Evolutionary conservation across 2,797 vertebrate genomes (phyloP), one percentile per base, ranked within the genome.

Genomic region (Sciurus vulgaris): DNA sequence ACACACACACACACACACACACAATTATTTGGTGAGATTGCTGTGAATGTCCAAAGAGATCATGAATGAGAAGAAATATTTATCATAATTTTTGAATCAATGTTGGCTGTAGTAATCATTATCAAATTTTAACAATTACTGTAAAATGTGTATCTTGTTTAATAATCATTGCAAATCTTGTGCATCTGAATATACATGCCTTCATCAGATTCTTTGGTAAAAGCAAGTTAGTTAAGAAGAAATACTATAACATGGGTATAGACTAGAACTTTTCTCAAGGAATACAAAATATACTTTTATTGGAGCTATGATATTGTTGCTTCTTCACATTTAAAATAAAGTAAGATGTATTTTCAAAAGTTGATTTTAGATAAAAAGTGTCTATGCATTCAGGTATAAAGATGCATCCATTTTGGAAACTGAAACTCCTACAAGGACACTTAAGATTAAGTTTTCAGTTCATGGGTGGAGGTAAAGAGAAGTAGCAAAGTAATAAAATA

Each of bases 381-480:
- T 73, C 82, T 49, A 30, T 33, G 12, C 22, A 83, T 81, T 93
- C 35, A 90, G 47, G 49, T 95, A 65, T 85, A 95, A 95, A 91
- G 59, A 63, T 89, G 13, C 30, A 92, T 88, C 28, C 26, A 5
- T 87, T 92, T 89, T 82, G 76, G 56, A 96, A 96, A 86, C 38
- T 65, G 18, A 91, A 96, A 61, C 44, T 89, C 79, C 44, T 94
- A 7, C 49, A 93, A 95, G n/a, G 38, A 17, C 28, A 93, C 38
- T 92, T 96, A 93, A 82, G 41, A 91, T 94, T 96, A 93, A 63
- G 14, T n/a, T 96, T 96, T 95, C 83, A 86, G n/a, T 92, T 95
- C 86, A 86, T 88, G 17, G 22, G 28, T 77, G 49, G 72, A 94
- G 44, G 61, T 86, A 95, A 96, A 89, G 44, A 88, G 81, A 97